Conservation (phyloP, 2,797 vertebrate species). For the Pachyuromys duprasi region DNA sequence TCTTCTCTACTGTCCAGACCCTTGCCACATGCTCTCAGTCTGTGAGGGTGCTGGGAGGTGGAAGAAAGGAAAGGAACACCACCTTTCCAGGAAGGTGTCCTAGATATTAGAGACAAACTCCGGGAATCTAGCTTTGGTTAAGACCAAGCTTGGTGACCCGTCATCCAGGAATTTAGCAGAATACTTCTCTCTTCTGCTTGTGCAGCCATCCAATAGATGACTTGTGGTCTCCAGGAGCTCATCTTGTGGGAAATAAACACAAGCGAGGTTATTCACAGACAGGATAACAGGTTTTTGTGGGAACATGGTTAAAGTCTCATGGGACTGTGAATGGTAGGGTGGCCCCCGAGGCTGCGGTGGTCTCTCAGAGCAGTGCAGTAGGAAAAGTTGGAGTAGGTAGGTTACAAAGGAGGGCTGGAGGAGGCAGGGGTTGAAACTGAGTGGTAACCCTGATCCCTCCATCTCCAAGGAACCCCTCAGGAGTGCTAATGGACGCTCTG, state of each 20-base stretch:
- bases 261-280: neutral
- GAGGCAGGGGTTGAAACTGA: neutral
- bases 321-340: neutral
- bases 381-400: neutral
- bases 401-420: neutral
- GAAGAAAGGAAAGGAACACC: neutral
- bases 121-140: neutral
- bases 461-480: neutral
- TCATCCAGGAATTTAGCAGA: neutral
- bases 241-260: neutral
- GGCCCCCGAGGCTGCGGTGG: neutral
- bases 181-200: neutral
- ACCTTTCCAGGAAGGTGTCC: neutral
- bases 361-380: neutral
- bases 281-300: neutral
- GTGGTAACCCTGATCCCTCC: neutral
- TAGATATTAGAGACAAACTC: slow-evolving; percentile 3
- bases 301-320: neutral
- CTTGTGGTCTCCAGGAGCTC: neutral
- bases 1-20: neutral
- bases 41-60: neutral
- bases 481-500: neutral
- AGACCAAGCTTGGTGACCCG: neutral
- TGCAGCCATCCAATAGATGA: neutral
- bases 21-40: neutral